phyloP scores from a whole-genome alignment of 2,113 vertebrate genomes.

The Verasper variegatus region DNA sequence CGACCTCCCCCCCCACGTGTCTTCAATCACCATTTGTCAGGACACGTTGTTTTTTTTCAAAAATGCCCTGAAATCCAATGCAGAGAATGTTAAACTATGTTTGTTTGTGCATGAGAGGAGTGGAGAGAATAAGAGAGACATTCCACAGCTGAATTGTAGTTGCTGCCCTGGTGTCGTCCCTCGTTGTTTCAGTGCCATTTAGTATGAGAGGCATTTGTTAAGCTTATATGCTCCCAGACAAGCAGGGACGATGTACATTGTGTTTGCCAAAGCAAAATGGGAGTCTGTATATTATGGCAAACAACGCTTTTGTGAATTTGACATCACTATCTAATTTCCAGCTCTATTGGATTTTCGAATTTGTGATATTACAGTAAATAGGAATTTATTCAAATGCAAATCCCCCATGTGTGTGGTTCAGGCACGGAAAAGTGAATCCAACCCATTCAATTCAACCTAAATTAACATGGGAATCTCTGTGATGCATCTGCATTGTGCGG shows the following conservation, averaged over 20 bases:
- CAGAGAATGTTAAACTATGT: constrained; percentile 34
- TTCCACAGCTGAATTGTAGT: constrained; percentile 51
- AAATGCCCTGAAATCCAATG: constrained; percentile 29
- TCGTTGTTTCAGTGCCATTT: constrained; percentile 65
- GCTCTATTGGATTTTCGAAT: constrained; percentile 31
- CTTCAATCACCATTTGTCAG: constrained; percentile 36
- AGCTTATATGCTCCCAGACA: constrained; percentile 61
- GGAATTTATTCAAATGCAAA: constrained; percentile 23
- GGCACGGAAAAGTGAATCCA: constrained; percentile 24
- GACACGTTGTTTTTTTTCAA: not conserved
- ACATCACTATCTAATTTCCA: constrained; percentile 45
- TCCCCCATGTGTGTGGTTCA: constrained; percentile 1
- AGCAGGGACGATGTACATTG: constrained; percentile 55
- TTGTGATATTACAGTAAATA: constrained; percentile 31
- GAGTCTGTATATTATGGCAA: constrained; percentile 6
- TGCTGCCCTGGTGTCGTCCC: constrained; percentile 57
- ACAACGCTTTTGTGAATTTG: constrained; percentile 43
- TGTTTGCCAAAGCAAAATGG: constrained; percentile 47
- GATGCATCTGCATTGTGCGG: constrained; percentile 39
- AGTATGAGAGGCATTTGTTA: constrained; percentile 56
- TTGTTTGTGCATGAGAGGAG: constrained; percentile 40
- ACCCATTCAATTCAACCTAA: constrained; percentile 18
- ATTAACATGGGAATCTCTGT: not conserved
- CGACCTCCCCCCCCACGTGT: not conserved
- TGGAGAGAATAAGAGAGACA: constrained; percentile 42